These are phyloP conservation scores for Neomonachus schauinslandi DNA, from an alignment of 2,113 vertebrate species.

Conservation along the genomic window DNA sequence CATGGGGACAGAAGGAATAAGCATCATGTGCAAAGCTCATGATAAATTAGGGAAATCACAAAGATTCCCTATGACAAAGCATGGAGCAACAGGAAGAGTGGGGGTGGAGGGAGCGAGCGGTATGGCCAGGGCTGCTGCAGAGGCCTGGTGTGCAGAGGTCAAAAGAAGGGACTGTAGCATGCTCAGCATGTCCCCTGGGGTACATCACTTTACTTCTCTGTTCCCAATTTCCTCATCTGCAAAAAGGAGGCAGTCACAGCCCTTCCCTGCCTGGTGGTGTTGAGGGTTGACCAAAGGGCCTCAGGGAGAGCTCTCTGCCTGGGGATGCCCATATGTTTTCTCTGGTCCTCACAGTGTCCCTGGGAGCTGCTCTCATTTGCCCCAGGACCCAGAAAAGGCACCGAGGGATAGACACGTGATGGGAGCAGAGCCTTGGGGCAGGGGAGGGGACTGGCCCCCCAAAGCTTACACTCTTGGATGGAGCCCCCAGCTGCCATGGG, in stretches of 20 bases:
- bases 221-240: background rate
- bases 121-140: background rate
- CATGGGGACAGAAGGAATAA: background rate
- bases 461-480: background rate
- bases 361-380: background rate
- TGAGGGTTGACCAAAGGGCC: background rate
- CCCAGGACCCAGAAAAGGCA: background rate
- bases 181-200: background rate
- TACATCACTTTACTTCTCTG: background rate
- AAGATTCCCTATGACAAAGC: background rate
- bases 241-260: background rate
- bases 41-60: background rate
- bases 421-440: background rate
- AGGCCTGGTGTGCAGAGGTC: background rate
- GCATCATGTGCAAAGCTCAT: background rate
- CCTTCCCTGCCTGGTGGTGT: too few species aligned
- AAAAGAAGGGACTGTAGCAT: background rate
- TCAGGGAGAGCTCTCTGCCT: background rate
- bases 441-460: background rate
- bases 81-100: background rate
- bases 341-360: background rate
- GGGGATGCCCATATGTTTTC: background rate
- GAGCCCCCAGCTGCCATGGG: background rate
- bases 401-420: rapidly evolving
- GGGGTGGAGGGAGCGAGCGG: rapidly evolving